A percentile compares a stretch with the other conserved stretches of the same genome.
Conservation (phyloP, 2,888 invertebrate species). For the Agrotis puta region DNA sequence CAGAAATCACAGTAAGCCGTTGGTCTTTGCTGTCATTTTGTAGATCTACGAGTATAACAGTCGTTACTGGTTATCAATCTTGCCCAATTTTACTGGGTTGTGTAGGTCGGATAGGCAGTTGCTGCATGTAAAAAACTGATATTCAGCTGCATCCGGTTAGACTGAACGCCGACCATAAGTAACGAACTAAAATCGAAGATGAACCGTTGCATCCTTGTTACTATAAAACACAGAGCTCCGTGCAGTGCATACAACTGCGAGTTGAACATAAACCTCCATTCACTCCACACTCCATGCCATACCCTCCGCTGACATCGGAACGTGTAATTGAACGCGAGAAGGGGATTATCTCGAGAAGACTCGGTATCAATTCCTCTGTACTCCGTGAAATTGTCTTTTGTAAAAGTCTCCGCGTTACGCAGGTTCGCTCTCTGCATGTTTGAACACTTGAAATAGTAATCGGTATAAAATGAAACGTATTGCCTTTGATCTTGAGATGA, state of each 20-base stretch:
- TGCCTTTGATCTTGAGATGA: conserved; percentile 36
- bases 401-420: conserved; percentile 41
- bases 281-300: not conserved
- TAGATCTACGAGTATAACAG: not conserved
- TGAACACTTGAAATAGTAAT: conserved; percentile 28
- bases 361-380: conserved; percentile 62
- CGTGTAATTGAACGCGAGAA: conserved; percentile 68
- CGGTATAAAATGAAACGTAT: conserved; percentile 35
- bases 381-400: conserved; percentile 59
- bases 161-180: too few relatives aligned
- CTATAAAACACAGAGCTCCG: too few relatives aligned
- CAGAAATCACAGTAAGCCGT: not conserved
- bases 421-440: conserved; percentile 40
- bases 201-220: too few relatives aligned
- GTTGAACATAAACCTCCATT: conserved; percentile 16
- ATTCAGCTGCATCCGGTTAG: too few relatives aligned
- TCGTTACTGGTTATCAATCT: too few relatives aligned
- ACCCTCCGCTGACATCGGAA: conserved; percentile 55
- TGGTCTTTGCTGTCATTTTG: not conserved
- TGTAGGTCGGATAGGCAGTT: too few relatives aligned
- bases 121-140: too few relatives aligned
- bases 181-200: too few relatives aligned
- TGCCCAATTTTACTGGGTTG: too few relatives aligned
- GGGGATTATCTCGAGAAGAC: conserved; percentile 64
- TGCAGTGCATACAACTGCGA: too few relatives aligned